A percentile compares a stretch with the other conserved stretches of the same genome.
Evolutionary conservation across 2,797 vertebrate species (phyloP).

Genomic region (Malacoraja senta): DNA sequence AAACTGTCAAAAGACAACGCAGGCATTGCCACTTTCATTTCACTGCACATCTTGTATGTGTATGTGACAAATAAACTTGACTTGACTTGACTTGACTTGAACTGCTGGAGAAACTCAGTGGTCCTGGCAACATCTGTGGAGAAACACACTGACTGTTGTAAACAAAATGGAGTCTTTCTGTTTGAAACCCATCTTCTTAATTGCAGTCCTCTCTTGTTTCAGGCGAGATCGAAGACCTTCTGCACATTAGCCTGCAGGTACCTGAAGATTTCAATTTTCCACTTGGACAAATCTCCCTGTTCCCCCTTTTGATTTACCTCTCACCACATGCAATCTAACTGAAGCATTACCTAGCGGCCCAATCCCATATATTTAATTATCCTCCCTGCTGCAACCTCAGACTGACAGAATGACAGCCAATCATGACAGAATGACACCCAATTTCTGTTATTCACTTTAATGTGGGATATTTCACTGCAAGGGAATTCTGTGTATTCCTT

Average conservation of each 20-base stretch:
- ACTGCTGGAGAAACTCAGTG: not conserved
- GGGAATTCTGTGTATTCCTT: not conserved
- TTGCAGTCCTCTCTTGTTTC: not conserved
- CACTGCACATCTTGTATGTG: too few species aligned
- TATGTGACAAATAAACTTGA: too few species aligned
- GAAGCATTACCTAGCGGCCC: not conserved
- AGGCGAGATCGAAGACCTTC: not conserved
- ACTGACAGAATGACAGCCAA: not conserved
- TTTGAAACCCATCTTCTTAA: not conserved
- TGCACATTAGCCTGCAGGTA: not conserved
- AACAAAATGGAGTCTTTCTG: not conserved
- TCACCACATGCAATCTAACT: not conserved
- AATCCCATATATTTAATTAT: not conserved
- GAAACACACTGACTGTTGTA: not conserved
- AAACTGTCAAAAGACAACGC: not conserved
- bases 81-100: too few species aligned
- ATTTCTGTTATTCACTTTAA: not conserved
- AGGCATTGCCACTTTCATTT: too few species aligned
- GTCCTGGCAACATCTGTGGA: not conserved
- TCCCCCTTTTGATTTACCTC: slow-evolving; percentile 10
- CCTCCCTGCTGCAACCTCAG: not conserved
- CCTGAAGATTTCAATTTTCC: not conserved
- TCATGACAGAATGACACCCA: not conserved
- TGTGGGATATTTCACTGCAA: not conserved
- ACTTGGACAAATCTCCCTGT: not conserved